phyloP scores from a whole-genome alignment of 2,888 invertebrate species.

The Peribatodes rhomboidaria region DNA sequence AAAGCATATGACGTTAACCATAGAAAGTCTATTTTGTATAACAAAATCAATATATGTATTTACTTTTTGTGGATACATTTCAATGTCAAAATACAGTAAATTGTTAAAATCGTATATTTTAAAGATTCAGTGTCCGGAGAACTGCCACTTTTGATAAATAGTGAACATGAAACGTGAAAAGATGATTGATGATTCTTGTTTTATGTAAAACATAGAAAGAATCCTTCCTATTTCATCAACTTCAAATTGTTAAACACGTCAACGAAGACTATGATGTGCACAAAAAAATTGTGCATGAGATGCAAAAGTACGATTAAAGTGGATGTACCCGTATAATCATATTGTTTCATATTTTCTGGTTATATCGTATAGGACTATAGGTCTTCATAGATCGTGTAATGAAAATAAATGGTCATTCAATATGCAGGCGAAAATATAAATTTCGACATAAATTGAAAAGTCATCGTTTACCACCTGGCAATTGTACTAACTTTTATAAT shows the following conservation, averaged over 20 bases:
- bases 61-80: neutral
- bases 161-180: no score
- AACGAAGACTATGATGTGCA: neutral
- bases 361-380: no score
- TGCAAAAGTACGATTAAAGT: no score
- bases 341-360: neutral
- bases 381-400: neutral
- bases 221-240: neutral
- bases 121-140: neutral
- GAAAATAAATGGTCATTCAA: neutral
- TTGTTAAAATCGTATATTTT: no score
- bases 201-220: no score
- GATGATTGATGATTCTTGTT: no score
- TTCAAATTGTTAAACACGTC: neutral
- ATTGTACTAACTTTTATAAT: neutral
- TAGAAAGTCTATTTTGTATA: constrained; percentile 1
- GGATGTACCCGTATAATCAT: no score
- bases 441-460: constrained; percentile 11
- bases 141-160: neutral
- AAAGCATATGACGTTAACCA: constrained; percentile 16
- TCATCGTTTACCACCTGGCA: constrained; percentile 2
- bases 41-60: neutral
- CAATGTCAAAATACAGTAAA: constrained; percentile 1
- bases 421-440: constrained; percentile 1
- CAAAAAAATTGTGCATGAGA: no score